A percentile compares a stretch with the other conserved stretches of the same genome.
Evolutionary conservation across 2,797 vertebrate genomes (phyloP).

Genomic region (Smutsia gigantea): DNA sequence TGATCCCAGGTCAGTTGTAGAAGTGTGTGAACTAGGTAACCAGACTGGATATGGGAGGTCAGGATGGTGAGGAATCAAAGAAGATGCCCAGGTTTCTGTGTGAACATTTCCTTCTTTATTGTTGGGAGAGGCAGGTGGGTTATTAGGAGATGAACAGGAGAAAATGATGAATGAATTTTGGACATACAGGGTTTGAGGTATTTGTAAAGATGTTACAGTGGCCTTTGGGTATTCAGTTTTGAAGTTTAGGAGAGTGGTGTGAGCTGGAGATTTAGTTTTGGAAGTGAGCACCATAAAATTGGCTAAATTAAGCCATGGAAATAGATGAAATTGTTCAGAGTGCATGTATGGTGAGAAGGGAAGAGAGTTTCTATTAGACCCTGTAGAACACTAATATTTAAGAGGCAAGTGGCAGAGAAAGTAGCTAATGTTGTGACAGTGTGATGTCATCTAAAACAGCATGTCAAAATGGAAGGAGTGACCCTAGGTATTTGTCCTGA

Average conservation of each 20-base stretch:
- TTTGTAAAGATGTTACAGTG: neutral
- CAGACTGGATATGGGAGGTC: neutral
- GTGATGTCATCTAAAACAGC: neutral
- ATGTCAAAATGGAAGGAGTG: neutral
- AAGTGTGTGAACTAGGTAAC: neutral
- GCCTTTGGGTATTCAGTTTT: neutral
- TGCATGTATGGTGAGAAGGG: neutral
- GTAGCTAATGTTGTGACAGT: neutral
- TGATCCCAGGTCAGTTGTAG: conserved; percentile 38
- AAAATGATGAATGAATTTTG: neutral
- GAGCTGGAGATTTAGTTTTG: neutral
- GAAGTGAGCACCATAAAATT: neutral
- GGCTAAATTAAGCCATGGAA: neutral
- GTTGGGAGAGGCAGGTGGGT: no score
- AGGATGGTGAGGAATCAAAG: neutral
- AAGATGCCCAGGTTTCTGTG: neutral
- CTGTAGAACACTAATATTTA: neutral
- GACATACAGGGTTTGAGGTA: neutral
- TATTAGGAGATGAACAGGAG: neutral
- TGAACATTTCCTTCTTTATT: neutral
- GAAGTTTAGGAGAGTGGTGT: neutral
- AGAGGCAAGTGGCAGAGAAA: neutral
- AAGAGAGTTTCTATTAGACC: neutral
- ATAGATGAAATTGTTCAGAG: neutral
- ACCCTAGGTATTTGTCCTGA: neutral